These are phyloP conservation scores for Falco rusticolus DNA, from an alignment of 2,797 vertebrate genomes.

Conservation along the genomic window DNA sequence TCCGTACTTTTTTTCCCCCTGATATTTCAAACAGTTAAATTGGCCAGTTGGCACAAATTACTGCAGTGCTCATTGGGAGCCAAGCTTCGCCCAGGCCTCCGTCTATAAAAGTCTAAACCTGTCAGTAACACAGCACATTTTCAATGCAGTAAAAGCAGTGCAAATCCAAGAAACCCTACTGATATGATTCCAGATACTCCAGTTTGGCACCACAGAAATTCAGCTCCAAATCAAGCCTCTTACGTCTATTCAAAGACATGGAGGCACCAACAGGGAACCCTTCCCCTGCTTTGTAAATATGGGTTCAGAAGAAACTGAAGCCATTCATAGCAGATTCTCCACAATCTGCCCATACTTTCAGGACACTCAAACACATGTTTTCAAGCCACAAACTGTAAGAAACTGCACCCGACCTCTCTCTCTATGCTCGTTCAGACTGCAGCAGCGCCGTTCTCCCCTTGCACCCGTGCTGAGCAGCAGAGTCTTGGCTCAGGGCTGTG, in stretches of 20 bases:
- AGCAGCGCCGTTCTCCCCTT: background rate
- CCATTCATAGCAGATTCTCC: background rate
- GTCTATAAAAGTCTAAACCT: slow-evolving; percentile 33
- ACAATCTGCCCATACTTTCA: background rate
- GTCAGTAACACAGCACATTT: background rate
- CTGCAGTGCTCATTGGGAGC: background rate
- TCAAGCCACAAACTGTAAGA: background rate
- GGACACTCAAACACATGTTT: background rate
- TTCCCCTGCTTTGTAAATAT: background rate
- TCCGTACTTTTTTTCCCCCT: background rate
- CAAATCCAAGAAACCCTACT: background rate
- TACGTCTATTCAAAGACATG: background rate
- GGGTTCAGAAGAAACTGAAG: background rate
- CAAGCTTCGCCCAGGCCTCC: slow-evolving; percentile 2
- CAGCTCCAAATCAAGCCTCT: background rate
- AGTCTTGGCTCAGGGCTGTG: background rate
- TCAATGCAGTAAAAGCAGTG: background rate
- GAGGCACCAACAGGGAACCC: background rate
- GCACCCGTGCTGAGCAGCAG: rapidly evolving
- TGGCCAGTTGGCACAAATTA: slow-evolving; percentile 20
- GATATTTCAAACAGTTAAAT: slow-evolving; percentile 30
- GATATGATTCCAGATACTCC: background rate
- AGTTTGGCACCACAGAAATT: background rate
- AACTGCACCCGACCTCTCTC: rapidly evolving
- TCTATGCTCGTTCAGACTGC: background rate